Evolutionary conservation across 2,113 vertebrate species (phyloP), one percentile per base, ranked within the genome.

Genomic region (Sminthopsis crassicaudata): DNA sequence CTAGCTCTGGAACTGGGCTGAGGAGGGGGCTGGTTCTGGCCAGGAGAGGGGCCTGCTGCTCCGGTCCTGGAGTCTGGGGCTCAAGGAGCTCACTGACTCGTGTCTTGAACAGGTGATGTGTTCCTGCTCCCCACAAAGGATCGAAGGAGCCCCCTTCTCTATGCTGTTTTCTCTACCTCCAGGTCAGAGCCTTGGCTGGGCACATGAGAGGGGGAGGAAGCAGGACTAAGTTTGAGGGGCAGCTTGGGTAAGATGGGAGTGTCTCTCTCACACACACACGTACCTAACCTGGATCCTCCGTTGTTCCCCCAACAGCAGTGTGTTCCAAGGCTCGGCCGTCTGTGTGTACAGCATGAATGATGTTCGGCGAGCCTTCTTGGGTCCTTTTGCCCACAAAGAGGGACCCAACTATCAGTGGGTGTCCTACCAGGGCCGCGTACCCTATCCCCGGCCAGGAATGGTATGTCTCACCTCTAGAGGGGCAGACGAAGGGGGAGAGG

Each of bases 301-400:
- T 48, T 46, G 0, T 0, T 24, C 51, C 14, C 26, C 53, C 54
- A 2, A 8, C 98, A 99, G 99, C 95, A 99, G 99, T 84, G 98
- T 99, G 97, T 99, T 99, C 98, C 99, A 99, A 97, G 99, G 99
- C 96, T 99, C 99, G 0, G 99, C 99, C 0, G 98, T 99, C 94
- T 99, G 99, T 1, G 97, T 99, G 90, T 99, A 99, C 98, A 99
- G 99, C 97, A 99, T 99, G 99, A 99, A 99, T 0, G 99, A 99
- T 93, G 99, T 99, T 95, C 99, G 99, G 46, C 99, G 99, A 95
- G 99, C 99, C 76, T 99, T 99, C 98, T 98, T 99, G 98, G 99
- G 99, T 93, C 99, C 99, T 16, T 99, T 99, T 7, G 99, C 99
- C 1, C 99, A 99, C 98, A 99, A 99, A 98, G 99, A 99, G 98